These are phyloP conservation scores for Asbolus verrucosus DNA, from an alignment of 1,140 invertebrate genomes.

Conservation along the genomic window DNA sequence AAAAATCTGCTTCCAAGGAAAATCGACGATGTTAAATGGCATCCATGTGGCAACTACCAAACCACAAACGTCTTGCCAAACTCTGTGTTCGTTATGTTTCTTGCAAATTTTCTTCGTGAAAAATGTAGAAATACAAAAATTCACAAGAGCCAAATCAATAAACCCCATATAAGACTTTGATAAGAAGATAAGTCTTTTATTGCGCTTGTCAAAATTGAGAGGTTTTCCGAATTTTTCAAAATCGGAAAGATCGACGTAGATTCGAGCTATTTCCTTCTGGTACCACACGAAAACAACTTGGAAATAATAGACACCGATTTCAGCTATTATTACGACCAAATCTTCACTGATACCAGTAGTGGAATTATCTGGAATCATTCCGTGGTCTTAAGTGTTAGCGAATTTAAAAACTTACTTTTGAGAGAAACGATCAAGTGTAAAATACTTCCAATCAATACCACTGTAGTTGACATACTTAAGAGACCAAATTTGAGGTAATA, in stretches of 20 bases:
- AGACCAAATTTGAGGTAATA: conserved; percentile 30
- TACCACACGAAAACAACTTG: neutral
- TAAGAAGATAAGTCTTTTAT: neutral
- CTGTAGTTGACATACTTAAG: neutral
- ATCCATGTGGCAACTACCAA: conserved; percentile 34
- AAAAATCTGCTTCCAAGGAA: conserved; percentile 37
- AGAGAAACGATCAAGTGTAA: conserved; percentile 23
- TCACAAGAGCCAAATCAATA: neutral
- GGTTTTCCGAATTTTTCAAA: conserved; percentile 39
- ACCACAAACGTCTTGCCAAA: conserved; percentile 34
- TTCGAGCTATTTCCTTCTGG: neutral
- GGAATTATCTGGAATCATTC: neutral
- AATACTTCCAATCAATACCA: conserved; percentile 25
- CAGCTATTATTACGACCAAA: neutral
- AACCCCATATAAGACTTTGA: neutral
- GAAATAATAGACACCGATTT: conserved; percentile 3
- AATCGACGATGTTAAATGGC: conserved; percentile 44
- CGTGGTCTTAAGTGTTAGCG: neutral
- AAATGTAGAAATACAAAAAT: neutral
- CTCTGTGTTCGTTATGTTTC: conserved; percentile 2
- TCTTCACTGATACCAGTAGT: neutral
- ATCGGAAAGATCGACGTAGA: conserved; percentile 15
- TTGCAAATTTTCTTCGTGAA: neutral
- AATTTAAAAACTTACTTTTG: conserved; percentile 12
- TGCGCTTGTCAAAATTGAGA: conserved; percentile 14